phyloP scores from a whole-genome alignment of 1,140 invertebrate genomes.

The Goniozus legneri region DNA sequence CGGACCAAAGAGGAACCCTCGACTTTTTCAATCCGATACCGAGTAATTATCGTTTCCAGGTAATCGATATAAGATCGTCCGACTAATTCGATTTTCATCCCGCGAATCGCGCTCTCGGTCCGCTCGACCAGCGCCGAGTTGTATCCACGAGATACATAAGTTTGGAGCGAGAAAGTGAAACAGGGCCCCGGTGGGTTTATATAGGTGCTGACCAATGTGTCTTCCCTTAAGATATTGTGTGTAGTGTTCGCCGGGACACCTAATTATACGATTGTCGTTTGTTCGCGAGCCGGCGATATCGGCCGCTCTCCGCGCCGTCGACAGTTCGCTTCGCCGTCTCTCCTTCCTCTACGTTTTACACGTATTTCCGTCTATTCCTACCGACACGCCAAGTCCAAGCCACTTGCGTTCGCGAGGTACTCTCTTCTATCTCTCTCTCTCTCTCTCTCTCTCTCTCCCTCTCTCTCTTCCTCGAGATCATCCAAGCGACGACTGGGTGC shows the following conservation, averaged over 20 bases:
- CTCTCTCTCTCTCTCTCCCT: constrained; percentile 10
- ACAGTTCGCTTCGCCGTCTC: constrained; percentile 25
- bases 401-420: background rate
- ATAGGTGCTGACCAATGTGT: constrained; percentile 33
- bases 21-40: constrained; percentile 1
- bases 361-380: background rate
- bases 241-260: constrained; percentile 40
- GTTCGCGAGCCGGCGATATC: constrained; percentile 35
- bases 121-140: too few relatives aligned
- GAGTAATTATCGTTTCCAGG: too few relatives aligned
- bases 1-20: background rate
- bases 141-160: too few relatives aligned
- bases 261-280: constrained; percentile 53
- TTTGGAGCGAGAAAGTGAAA: background rate
- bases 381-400: background rate
- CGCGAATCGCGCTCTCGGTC: too few relatives aligned
- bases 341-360: constrained; percentile 6
- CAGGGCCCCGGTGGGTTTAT: background rate
- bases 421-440: constrained; percentile 10
- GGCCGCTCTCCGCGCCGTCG: constrained; percentile 21
- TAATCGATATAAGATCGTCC: too few relatives aligned
- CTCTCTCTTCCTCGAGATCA: constrained; percentile 8
- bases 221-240: constrained; percentile 35
- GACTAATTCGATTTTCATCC: too few relatives aligned
- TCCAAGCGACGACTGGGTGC: too few relatives aligned